Evolutionary conservation across 1,140 invertebrate species (phyloP).

Genomic region (Drosophila ohnishii): DNA sequence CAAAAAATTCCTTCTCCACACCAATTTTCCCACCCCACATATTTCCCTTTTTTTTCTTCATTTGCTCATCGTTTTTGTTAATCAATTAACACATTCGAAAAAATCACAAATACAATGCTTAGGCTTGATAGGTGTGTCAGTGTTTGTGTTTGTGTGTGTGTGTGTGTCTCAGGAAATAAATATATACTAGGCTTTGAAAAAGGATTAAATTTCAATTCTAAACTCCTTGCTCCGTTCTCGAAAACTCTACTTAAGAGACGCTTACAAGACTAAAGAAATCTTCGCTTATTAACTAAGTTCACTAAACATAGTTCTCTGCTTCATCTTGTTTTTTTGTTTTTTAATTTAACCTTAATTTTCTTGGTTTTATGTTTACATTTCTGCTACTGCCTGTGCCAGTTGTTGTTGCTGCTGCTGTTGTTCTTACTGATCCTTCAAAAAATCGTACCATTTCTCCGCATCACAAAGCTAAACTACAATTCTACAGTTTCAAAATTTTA

Average conservation of each 20-base stretch:
- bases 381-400: slow-evolving; percentile 49
- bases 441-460: slow-evolving; percentile 23
- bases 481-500: slow-evolving; percentile 55
- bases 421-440: slow-evolving; percentile 39
- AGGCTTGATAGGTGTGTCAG: slow-evolving; percentile 49
- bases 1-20: slow-evolving; percentile 27
- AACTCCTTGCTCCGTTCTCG: slow-evolving; percentile 30
- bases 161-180: slow-evolving; percentile 54
- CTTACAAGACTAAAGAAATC: slow-evolving; percentile 68
- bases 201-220: slow-evolving; percentile 52
- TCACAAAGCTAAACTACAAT: slow-evolving; percentile 64
- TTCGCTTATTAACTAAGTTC: slow-evolving; percentile 49
- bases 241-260: slow-evolving; percentile 55
- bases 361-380: slow-evolving; percentile 43
- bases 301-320: slow-evolving; percentile 52
- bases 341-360: slow-evolving; percentile 49
- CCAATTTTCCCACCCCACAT: slow-evolving; percentile 16
- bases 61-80: slow-evolving; percentile 32
- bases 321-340: slow-evolving; percentile 18
- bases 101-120: slow-evolving; percentile 76
- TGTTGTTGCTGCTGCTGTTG: slow-evolving; percentile 38
- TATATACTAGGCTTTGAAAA: slow-evolving; percentile 60
- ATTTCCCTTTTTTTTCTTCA: slow-evolving; percentile 22
- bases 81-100: slow-evolving; percentile 52
- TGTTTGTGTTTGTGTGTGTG: slow-evolving; percentile 32